These are phyloP conservation scores for Scyliorhinus canicula DNA, from an alignment of 2,797 vertebrate genomes.

Conservation along the genomic window DNA sequence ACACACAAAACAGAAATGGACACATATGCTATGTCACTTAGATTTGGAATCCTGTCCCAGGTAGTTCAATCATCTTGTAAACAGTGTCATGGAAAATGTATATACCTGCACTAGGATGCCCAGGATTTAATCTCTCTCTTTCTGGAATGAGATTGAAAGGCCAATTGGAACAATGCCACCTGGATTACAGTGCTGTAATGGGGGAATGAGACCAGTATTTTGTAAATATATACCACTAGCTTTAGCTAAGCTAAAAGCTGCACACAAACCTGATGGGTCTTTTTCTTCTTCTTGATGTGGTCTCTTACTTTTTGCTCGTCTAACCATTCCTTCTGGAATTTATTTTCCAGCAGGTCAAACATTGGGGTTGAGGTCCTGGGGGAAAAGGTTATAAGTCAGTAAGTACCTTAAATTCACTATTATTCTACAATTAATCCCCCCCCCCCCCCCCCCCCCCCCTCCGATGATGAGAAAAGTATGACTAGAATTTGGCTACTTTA, in stretches of 20 bases:
- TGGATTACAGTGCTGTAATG: background rate
- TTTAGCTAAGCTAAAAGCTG: background rate
- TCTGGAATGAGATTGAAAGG: background rate
- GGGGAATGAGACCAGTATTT: background rate
- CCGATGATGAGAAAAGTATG: background rate
- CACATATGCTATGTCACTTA: background rate
- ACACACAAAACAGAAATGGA: no score
- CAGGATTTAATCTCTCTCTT: background rate
- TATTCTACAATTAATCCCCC: background rate
- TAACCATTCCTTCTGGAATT: conserved; percentile 64
- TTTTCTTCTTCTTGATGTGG: conserved; percentile 48
- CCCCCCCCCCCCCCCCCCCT: no score
- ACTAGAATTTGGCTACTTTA: background rate
- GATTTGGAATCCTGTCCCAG: no score
- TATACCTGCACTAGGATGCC: no score
- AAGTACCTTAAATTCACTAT: background rate
- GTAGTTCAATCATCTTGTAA: background rate
- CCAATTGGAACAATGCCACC: background rate
- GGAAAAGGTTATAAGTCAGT: background rate
- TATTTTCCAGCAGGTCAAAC: conserved; percentile 66
- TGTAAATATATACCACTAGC: background rate
- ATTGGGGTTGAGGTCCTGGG: conserved; percentile 64
- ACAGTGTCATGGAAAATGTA: background rate
- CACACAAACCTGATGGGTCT: conserved; percentile 41
- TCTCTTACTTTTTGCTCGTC: conserved; percentile 57